Conservation (phyloP, 2,888 invertebrate species). For the Harpalus rufipes region DNA sequence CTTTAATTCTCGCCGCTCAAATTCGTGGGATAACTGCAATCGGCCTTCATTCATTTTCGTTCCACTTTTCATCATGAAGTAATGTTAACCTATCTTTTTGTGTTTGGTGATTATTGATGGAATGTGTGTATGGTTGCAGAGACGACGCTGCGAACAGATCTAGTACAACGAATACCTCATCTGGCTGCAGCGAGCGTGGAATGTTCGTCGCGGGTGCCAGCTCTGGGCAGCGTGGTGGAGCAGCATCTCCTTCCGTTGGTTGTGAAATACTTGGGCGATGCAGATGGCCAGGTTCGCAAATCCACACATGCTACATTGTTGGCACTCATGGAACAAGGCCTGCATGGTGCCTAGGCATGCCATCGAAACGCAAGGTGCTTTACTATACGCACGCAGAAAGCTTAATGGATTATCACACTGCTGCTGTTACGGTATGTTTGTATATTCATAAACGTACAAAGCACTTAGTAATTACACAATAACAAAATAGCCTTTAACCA, state of each 20-base stretch:
- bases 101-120: slow-evolving; percentile 50
- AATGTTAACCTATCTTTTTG: too few species aligned
- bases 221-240: slow-evolving; percentile 79
- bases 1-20: slow-evolving; percentile 15
- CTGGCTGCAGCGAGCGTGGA: slow-evolving; percentile 82
- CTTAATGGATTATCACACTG: slow-evolving; percentile 78
- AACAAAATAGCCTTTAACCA: too few species aligned
- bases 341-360: slow-evolving; percentile 81
- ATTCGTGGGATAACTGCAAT: background rate
- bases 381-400: slow-evolving; percentile 79
- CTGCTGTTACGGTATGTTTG: slow-evolving; percentile 78
- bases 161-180: slow-evolving; percentile 84
- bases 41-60: background rate
- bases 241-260: slow-evolving; percentile 82
- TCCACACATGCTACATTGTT: slow-evolving; percentile 82
- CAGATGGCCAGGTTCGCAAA: slow-evolving; percentile 83
- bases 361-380: slow-evolving; percentile 82
- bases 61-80: too few species aligned
- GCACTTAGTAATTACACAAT: slow-evolving; percentile 14
- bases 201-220: slow-evolving; percentile 75
- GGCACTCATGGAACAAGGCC: slow-evolving; percentile 82
- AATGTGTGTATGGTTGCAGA: slow-evolving; percentile 78
- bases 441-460: background rate
- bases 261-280: slow-evolving; percentile 81
- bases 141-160: slow-evolving; percentile 80